phyloP scores from a whole-genome alignment of 2,113 vertebrate species.

The Cyrtonyx montezumae region DNA sequence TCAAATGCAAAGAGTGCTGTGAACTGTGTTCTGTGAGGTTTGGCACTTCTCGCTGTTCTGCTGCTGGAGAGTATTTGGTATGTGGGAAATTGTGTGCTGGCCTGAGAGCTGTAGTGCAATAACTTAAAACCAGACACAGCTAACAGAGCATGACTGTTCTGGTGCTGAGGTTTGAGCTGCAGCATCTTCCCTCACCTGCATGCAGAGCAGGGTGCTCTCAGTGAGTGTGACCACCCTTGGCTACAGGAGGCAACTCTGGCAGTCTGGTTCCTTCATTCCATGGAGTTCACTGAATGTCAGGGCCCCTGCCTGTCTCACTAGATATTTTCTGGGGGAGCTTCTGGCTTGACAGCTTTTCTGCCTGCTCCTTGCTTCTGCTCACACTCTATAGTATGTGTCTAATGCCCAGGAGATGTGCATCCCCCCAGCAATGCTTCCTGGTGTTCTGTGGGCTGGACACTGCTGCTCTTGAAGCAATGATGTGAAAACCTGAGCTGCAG shows the following conservation, averaged over 20 bases:
- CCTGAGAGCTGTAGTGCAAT: conserved; percentile 32
- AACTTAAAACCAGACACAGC: conserved; percentile 38
- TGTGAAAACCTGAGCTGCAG: neutral
- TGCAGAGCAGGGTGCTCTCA: neutral
- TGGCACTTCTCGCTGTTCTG: neutral
- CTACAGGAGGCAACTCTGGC: neutral
- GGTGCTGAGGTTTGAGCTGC: neutral
- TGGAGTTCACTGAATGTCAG: conserved; percentile 10
- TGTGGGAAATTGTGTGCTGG: conserved; percentile 15
- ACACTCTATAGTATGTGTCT: neutral
- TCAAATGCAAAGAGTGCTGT: neutral
- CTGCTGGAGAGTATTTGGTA: conserved; percentile 1
- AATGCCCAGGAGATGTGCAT: neutral
- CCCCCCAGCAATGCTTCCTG: neutral
- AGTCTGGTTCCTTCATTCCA: neutral
- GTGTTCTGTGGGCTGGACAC: neutral
- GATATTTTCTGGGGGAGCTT: neutral
- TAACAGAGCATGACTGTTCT: conserved; percentile 27
- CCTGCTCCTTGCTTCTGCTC: neutral
- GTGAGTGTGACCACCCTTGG: neutral
- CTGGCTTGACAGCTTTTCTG: too few relatives aligned
- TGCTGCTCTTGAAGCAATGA: neutral
- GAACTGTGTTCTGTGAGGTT: neutral
- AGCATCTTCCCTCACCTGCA: neutral
- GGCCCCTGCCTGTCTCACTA: neutral